These are phyloP conservation scores for Galerucella calmariensis DNA, from an alignment of 2,888 invertebrate genomes.

Conservation along the genomic window DNA sequence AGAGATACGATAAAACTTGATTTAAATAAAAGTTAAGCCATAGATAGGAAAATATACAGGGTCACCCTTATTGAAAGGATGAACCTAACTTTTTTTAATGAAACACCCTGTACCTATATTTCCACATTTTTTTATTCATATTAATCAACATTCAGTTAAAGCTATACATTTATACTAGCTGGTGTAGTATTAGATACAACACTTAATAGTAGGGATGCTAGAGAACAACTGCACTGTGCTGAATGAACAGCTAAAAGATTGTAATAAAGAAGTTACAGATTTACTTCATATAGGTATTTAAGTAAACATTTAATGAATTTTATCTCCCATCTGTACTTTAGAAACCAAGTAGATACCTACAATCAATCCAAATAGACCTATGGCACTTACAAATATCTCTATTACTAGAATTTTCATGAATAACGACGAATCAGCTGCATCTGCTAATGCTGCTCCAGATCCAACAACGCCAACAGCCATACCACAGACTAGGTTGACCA, in stretches of 20 bases:
- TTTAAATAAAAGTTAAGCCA: no score
- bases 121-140: no score
- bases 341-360: constrained; percentile 91
- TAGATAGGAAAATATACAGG: no score
- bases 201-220: not conserved
- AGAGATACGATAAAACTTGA: no score
- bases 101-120: no score
- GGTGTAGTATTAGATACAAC: not conserved
- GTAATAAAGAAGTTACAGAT: not conserved
- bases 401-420: constrained; percentile 99
- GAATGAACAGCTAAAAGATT: not conserved
- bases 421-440: constrained; percentile 95
- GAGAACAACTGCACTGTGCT: not conserved
- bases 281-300: not conserved
- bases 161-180: no score
- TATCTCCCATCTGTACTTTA: constrained; percentile 56
- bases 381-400: constrained; percentile 99
- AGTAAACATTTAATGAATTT: constrained; percentile 38
- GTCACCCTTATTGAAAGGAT: no score
- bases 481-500: constrained; percentile 96
- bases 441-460: constrained; percentile 96
- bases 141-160: no score
- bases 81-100: no score
- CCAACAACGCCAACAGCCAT: constrained; percentile 98
- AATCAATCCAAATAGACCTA: constrained; percentile 98